A percentile compares a stretch with the other conserved stretches of the same genome.
phyloP scores from a whole-genome alignment of 2,113 vertebrate genomes.

The Mugil cephalus region DNA sequence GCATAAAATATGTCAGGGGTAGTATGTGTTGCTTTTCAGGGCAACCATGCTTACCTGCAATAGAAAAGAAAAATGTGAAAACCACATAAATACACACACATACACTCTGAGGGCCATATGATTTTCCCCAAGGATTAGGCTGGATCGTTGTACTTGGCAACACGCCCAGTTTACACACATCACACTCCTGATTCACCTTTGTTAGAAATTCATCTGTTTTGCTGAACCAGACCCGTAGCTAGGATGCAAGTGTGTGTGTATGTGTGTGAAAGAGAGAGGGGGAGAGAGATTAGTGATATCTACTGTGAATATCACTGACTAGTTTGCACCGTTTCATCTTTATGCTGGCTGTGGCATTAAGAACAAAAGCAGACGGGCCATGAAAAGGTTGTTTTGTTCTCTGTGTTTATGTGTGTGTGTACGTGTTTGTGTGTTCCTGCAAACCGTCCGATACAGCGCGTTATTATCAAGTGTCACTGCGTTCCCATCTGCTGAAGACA shows the following conservation, averaged over 20 bases:
- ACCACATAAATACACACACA: slow-evolving; percentile 5
- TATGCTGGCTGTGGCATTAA: slow-evolving; percentile 64
- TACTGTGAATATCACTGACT: slow-evolving; percentile 67
- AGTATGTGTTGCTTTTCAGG: background rate
- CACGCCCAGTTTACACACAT: slow-evolving; percentile 64
- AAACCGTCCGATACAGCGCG: slow-evolving; percentile 48
- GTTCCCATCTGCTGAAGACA: slow-evolving; percentile 72
- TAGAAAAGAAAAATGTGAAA: slow-evolving; percentile 6
- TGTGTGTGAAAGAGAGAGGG: slow-evolving; percentile 20
- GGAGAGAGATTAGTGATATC: slow-evolving; percentile 51
- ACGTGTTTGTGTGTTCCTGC: slow-evolving; percentile 20
- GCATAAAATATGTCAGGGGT: background rate
- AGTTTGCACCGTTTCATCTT: slow-evolving; percentile 48
- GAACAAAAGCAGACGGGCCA: slow-evolving; percentile 70
- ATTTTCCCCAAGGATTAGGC: slow-evolving; percentile 52
- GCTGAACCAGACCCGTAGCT: slow-evolving; percentile 23
- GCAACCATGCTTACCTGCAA: slow-evolving; percentile 22
- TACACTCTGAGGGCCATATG: slow-evolving; percentile 15
- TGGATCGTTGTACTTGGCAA: slow-evolving; percentile 64
- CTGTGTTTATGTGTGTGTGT: slow-evolving; percentile 30
- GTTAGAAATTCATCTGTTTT: slow-evolving; percentile 73
- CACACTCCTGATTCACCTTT: slow-evolving; percentile 69
- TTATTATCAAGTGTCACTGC: slow-evolving; percentile 69
- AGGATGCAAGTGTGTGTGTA: slow-evolving; percentile 18
- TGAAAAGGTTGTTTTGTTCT: slow-evolving; percentile 70